A percentile compares a stretch with the other conserved stretches of the same genome.
Conservation (phyloP, 2,113 vertebrate genomes). For the Clarias batrachus region DNA sequence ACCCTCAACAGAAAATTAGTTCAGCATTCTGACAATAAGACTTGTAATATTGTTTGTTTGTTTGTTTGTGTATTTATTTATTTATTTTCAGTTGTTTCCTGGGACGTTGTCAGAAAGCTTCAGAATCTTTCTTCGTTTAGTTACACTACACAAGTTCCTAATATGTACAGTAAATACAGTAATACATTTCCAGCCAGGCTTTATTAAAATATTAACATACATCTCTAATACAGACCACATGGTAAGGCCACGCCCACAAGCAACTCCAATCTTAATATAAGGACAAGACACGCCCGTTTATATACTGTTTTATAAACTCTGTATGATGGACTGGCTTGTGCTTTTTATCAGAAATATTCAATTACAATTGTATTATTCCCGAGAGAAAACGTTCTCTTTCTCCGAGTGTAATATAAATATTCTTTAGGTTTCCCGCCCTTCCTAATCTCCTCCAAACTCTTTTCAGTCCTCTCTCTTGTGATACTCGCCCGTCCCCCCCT, state of each 20-base stretch:
- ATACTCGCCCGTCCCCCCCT: not conserved
- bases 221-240: not conserved
- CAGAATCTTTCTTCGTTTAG: not conserved
- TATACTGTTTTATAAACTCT: not conserved
- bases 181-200: not conserved
- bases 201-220: not conserved
- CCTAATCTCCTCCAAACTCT: not conserved
- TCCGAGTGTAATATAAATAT: not conserved
- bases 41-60: not conserved
- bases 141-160: not conserved
- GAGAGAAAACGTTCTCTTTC: too few relatives aligned
- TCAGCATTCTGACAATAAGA: not conserved
- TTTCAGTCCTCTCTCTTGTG: not conserved
- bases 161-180: not conserved
- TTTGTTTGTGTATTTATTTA: not conserved
- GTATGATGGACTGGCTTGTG: not conserved
- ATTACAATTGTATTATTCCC: not conserved
- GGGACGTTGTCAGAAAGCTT: not conserved
- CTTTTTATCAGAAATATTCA: not conserved
- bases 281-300: not conserved
- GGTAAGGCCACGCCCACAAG: not conserved
- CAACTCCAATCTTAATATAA: not conserved
- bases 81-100: not conserved
- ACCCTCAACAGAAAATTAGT: not conserved
- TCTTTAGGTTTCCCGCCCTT: not conserved